Conservation (phyloP, 92 coral and sea anemone genomes). For the Zoanthus sansibaricus region DNA sequence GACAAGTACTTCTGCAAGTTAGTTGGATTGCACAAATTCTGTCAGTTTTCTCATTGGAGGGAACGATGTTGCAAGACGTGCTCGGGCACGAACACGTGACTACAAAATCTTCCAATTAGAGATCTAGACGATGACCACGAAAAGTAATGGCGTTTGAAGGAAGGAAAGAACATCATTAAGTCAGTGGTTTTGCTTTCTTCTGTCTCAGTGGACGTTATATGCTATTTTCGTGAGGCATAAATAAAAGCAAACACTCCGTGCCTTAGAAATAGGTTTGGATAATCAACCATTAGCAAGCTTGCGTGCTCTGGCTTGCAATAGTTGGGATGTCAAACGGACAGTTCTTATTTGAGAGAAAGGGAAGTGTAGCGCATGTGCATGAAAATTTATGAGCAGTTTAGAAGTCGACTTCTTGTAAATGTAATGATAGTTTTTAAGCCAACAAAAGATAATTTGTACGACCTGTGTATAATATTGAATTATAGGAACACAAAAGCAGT, state of each 20-base stretch:
- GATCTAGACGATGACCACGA: background rate
- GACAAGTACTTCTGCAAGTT: constrained; percentile 90
- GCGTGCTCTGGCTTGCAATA: background rate
- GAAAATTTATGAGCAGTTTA: background rate
- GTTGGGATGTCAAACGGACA: background rate
- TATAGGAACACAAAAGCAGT: too few relatives aligned
- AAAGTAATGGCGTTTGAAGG: constrained; percentile 20
- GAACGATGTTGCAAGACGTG: constrained; percentile 92
- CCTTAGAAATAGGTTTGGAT: background rate
- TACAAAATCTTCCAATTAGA: background rate
- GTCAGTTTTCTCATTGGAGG: constrained; percentile 92
- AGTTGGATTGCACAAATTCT: constrained; percentile 90
- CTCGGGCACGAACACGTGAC: constrained; percentile 22
- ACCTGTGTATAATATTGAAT: too few relatives aligned
- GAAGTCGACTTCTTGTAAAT: background rate
- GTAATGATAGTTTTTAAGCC: too few relatives aligned
- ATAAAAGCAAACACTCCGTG: background rate
- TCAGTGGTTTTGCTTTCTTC: background rate
- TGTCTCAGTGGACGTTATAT: background rate
- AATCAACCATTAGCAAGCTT: background rate
- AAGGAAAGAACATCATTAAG: background rate
- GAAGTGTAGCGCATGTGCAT: background rate
- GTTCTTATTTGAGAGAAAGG: background rate
- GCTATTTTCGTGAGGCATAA: background rate
- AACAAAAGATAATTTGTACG: too few relatives aligned